These are phyloP conservation scores for Sinosuthora webbiana DNA, from an alignment of 2,113 vertebrate genomes.

Conservation along the genomic window DNA sequence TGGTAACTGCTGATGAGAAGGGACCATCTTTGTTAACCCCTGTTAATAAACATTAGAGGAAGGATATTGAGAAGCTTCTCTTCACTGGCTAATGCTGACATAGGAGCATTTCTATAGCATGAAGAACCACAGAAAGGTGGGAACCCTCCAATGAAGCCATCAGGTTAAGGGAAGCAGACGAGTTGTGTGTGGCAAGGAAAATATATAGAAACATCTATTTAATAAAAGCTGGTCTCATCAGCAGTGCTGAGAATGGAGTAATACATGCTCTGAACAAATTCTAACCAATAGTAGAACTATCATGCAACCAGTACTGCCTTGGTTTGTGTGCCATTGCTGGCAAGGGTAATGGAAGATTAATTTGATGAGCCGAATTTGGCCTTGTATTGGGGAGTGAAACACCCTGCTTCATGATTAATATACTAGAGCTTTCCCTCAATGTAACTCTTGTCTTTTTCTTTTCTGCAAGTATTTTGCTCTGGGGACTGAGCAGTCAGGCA, in stretches of 20 bases:
- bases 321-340: not conserved
- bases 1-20: not conserved
- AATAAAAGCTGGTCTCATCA: not conserved
- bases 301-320: not conserved
- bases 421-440: constrained; percentile 18
- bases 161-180: not conserved
- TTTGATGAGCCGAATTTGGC: not conserved
- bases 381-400: not conserved
- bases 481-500: constrained; percentile 57
- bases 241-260: not conserved
- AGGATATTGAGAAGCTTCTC: not conserved
- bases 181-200: not conserved
- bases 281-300: not conserved
- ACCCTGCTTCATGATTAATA: not conserved
- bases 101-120: fast-evolving
- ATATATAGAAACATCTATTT: not conserved
- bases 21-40: not conserved
- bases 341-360: not conserved
- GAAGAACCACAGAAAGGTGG: not conserved
- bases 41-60: not conserved
- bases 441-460: constrained; percentile 18
- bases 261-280: not conserved
- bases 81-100: not conserved
- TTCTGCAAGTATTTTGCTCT: constrained; percentile 57
- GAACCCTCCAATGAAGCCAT: not conserved